These are phyloP conservation scores for Drosophila subpulchrella DNA, from an alignment of 1,140 invertebrate species.

Conservation along the genomic window DNA sequence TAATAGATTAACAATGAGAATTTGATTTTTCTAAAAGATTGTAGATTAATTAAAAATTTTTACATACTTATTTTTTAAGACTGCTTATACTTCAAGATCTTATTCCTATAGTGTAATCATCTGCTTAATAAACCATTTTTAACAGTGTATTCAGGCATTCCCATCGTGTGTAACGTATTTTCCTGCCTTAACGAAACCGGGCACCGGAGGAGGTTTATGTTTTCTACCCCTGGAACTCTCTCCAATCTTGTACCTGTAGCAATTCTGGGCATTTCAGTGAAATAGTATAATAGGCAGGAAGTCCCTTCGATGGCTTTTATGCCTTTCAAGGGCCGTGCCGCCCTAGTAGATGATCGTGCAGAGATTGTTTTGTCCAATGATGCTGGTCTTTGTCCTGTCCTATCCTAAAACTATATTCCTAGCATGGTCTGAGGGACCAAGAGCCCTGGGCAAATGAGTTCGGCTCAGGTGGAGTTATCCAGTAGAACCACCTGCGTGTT, in stretches of 20 bases:
- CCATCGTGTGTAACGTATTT: constrained; percentile 65
- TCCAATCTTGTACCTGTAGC: constrained; percentile 53
- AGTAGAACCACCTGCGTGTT: constrained; percentile 51
- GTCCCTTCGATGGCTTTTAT: constrained; percentile 42
- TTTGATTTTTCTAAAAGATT: too few relatives aligned
- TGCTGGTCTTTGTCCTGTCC: constrained; percentile 27
- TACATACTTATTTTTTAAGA: neutral
- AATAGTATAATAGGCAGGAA: constrained; percentile 63
- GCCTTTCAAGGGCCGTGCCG: constrained; percentile 21
- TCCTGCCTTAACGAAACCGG: constrained; percentile 14
- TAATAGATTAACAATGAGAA: neutral
- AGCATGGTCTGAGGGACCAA: constrained; percentile 6
- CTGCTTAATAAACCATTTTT: neutral
- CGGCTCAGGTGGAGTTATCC: constrained; percentile 36
- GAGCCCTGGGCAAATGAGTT: constrained; percentile 1
- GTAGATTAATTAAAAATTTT: too few relatives aligned
- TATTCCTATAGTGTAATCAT: neutral
- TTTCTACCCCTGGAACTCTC: constrained; percentile 24
- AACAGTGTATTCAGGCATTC: constrained; percentile 31
- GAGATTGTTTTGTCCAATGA: constrained; percentile 34
- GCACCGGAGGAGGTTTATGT: constrained; percentile 51
- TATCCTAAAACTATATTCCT: constrained; percentile 15
- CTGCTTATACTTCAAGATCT: neutral
- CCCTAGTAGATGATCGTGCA: constrained; percentile 36
- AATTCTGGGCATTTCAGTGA: constrained; percentile 49